These are phyloP conservation scores for Anas platyrhynchos DNA, from an alignment of 2,113 vertebrate species.

Conservation along the genomic window DNA sequence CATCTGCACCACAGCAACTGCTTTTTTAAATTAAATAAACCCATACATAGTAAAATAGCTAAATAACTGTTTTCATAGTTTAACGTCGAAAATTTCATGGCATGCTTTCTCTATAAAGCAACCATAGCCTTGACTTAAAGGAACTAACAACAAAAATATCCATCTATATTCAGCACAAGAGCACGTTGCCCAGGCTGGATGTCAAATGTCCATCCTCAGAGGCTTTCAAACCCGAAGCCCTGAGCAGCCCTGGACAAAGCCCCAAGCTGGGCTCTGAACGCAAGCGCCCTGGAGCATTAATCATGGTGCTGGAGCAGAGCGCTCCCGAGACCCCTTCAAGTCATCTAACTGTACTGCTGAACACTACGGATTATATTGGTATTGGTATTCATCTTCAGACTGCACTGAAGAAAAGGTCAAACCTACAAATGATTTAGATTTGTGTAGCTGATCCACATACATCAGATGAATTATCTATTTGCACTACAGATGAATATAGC, in stretches of 20 bases:
- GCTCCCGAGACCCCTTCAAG: not conserved
- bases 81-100: not conserved
- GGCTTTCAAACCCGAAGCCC: not conserved
- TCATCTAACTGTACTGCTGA: not conserved
- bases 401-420: not conserved
- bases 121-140: not conserved
- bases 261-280: not conserved
- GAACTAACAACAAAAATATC: not conserved
- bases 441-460: not conserved
- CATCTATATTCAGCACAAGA: not conserved
- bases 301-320: not conserved
- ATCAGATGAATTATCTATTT: not conserved
- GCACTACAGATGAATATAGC: not conserved
- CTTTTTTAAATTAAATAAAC: not conserved
- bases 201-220: accelerated
- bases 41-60: not conserved
- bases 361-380: not conserved
- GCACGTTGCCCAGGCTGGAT: not conserved
- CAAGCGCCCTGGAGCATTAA: not conserved
- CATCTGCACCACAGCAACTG: not conserved
- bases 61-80: not conserved
- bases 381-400: not conserved
- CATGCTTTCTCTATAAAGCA: not conserved
- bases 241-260: not conserved
- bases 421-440: not conserved